These are phyloP conservation scores for Cyrtorhinus lividipennis DNA, from an alignment of 1,140 invertebrate species.

Conservation along the genomic window DNA sequence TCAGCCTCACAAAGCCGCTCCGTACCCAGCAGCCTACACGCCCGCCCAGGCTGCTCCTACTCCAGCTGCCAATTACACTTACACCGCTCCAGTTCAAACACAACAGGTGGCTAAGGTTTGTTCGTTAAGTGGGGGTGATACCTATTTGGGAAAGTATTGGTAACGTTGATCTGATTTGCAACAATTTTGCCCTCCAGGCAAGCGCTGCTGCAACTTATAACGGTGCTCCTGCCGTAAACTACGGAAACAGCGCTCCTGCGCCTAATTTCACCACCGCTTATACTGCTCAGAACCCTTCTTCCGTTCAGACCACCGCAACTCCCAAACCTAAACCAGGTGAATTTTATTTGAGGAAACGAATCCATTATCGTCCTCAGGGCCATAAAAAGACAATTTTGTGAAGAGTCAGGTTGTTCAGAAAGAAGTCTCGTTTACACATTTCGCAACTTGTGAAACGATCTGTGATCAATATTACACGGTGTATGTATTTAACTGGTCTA, in stretches of 20 bases:
- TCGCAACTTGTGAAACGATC: too few species aligned
- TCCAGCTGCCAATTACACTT: slow-evolving; percentile 21
- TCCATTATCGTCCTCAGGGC: too few species aligned
- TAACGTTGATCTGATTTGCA: too few species aligned
- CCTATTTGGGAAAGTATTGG: background rate
- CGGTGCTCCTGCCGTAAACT: slow-evolving; percentile 7
- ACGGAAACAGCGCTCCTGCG: slow-evolving; percentile 6
- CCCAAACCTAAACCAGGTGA: slow-evolving; percentile 21
- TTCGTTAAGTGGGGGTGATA: slow-evolving; percentile 1
- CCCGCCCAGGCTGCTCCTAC: slow-evolving; percentile 19
- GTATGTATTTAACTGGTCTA: too few species aligned
- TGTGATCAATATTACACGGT: too few species aligned
- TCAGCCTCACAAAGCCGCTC: slow-evolving; percentile 19
- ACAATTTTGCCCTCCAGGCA: slow-evolving; percentile 2
- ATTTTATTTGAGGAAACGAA: background rate
- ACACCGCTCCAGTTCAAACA: slow-evolving; percentile 18
- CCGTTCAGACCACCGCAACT: slow-evolving; percentile 26
- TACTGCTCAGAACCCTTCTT: slow-evolving; percentile 25
- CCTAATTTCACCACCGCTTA: slow-evolving; percentile 16
- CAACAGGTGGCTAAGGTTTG: slow-evolving; percentile 14
- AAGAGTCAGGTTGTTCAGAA: too few species aligned
- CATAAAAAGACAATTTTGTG: too few species aligned
- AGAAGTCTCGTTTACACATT: too few species aligned
- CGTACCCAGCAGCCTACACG: slow-evolving; percentile 15
- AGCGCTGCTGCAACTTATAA: slow-evolving; percentile 8